Evolutionary conservation across 2,888 invertebrate genomes (phyloP), one percentile per base, ranked within the genome.

Genomic region (Ormyrus pomaceus): DNA sequence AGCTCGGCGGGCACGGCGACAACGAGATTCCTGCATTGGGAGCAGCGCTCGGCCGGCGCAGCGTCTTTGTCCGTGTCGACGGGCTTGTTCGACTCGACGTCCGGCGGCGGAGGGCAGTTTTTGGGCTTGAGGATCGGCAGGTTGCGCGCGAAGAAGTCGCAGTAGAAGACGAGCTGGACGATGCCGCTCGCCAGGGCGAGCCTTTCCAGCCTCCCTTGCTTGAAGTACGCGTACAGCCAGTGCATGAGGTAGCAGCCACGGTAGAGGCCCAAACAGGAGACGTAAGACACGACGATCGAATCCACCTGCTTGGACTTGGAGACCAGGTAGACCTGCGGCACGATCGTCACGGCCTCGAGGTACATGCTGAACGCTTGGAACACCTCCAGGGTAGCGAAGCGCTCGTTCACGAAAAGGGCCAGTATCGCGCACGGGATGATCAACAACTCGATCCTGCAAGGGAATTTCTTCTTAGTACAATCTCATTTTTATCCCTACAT

Each of bases 241-340:
- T 82, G 81, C 71, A 74, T 79, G 50, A 82, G 59, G 68, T 82
- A 82, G 46, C 58, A 82, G n/a, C 81, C 82, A 2, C 66, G 77
- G 34, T 79, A 75, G n/a, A 82, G 75, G 9, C 81, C 81, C 4
- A 82, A 45, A 7, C 79, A 81, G 3, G 76, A 59, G 4, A 82
- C 58, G 77, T 82, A 82, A 0, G 81, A 81, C 6, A 82, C 61
- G 13, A 82, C 56, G 11, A 79, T 71, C 6, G 79, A 73, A 8
- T 82, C 82, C n/a, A 79, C 76, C 53, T 79, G 65, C 53, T 82
- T 82, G 7, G 68, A 56, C 34, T 82, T 82, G 6, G 82, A 81
- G n/a, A 75, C 64, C 46, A 79, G 55, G 46, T 82, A 81, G 0
- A 81, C 75, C 50, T 82, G 82, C 10, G 82, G 82, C 5, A 82